Conservation (phyloP, 1,140 invertebrate species). For the Maniola jurtina region DNA sequence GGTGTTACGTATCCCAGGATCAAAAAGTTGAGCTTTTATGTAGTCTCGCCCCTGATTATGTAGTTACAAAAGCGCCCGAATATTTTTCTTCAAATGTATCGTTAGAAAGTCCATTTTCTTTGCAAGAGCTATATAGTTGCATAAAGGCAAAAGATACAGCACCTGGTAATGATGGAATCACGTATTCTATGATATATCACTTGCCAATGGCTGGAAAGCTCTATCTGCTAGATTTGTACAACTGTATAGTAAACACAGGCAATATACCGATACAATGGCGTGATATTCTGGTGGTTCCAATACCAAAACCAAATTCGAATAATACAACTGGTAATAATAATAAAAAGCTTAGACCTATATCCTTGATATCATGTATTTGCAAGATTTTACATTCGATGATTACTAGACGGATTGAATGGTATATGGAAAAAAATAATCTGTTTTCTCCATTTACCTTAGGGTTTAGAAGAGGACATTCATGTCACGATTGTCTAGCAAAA, state of each 20-base stretch:
- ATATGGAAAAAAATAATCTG: conserved; percentile 35
- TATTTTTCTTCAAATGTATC: not conserved
- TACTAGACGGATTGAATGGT: conserved; percentile 37
- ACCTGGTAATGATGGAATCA: conserved; percentile 38
- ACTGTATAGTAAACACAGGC: conserved; percentile 6
- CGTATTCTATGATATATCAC: conserved; percentile 42
- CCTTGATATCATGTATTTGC: conserved; percentile 39
- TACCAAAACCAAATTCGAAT: conserved; percentile 12
- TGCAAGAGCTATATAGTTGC: conserved; percentile 33
- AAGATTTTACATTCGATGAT: conserved; percentile 44
- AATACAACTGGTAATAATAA: not conserved
- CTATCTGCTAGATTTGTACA: conserved; percentile 18
- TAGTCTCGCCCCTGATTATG: conserved; percentile 13
- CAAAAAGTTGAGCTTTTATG: not conserved
- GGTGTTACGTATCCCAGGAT: not conserved
- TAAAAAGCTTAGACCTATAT: conserved; percentile 35
- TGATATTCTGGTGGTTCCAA: conserved; percentile 16
- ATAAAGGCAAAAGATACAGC: conserved; percentile 39
- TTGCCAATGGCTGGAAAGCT: conserved; percentile 26
- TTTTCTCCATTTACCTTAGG: conserved; percentile 32
- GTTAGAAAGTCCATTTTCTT: conserved; percentile 24
- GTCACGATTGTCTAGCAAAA: conserved; percentile 30
- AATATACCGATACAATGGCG: conserved; percentile 21
- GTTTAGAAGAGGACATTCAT: conserved; percentile 37
- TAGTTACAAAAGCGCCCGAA: not conserved